Evolutionary conservation across 2,113 vertebrate species (phyloP).

Genomic region (Pseudolaguvia tuberculata): DNA sequence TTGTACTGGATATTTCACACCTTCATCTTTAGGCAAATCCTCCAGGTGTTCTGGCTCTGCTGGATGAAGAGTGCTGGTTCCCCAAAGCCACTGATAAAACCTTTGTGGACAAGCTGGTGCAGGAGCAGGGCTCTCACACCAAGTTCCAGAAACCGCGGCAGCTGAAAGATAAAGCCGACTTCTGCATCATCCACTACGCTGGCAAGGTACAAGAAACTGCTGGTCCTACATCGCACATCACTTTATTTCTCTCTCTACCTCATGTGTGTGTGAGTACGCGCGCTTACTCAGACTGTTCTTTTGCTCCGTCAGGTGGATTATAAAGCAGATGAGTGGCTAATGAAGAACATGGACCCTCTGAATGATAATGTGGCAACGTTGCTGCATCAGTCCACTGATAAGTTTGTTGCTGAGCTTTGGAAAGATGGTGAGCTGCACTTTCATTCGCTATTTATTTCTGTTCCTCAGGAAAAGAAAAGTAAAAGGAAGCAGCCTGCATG

Average conservation of each 20-base stretch:
- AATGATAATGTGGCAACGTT: constrained; percentile 96
- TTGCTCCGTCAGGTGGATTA: constrained; percentile 84
- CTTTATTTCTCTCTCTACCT: no score
- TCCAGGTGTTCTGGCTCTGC: no score
- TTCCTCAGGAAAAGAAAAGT: no score
- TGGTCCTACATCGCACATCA: neutral
- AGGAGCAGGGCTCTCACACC: constrained; percentile 92
- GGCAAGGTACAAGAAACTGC: constrained; percentile 75
- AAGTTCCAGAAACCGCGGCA: constrained; percentile 96
- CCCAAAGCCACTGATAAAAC: constrained; percentile 97
- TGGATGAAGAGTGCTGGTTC: no score
- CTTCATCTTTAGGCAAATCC: no score
- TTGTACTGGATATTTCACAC: no score
- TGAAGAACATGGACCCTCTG: constrained; percentile 99
- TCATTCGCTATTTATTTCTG: no score
- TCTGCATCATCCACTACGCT: constrained; percentile 97
- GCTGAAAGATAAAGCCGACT: constrained; percentile 95
- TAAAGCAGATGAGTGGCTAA: constrained; percentile 96
- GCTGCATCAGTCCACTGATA: constrained; percentile 93
- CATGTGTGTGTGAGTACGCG: no score
- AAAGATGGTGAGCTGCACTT: constrained; percentile 83
- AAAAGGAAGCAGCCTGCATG: no score
- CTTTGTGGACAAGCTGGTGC: constrained; percentile 92
- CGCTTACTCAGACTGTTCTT: neutral
- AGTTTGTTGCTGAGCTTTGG: constrained; percentile 95